Evolutionary conservation across 2,113 vertebrate genomes (phyloP).

Genomic region (Cyprinodon tularosa): DNA sequence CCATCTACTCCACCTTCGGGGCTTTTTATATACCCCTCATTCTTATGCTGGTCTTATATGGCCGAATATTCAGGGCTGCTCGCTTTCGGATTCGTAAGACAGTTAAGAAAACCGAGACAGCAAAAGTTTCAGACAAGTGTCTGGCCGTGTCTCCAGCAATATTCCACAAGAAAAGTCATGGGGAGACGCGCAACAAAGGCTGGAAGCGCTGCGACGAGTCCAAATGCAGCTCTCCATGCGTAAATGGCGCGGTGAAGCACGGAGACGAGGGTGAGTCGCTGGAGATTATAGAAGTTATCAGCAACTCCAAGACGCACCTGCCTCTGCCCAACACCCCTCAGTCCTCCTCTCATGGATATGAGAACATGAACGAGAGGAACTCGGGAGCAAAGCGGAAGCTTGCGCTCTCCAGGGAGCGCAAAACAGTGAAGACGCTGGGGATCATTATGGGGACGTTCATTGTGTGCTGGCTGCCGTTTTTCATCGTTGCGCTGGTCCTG

Average conservation of each 20-base stretch:
- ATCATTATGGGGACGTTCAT: slow-evolving; percentile 99
- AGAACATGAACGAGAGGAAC: slow-evolving; percentile 84
- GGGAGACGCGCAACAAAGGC: slow-evolving; percentile 74
- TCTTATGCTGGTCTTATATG: slow-evolving; percentile 96
- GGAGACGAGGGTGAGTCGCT: slow-evolving; percentile 84
- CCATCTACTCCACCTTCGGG: slow-evolving; percentile 97
- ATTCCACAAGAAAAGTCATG: slow-evolving; percentile 81
- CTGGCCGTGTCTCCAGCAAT: slow-evolving; percentile 78
- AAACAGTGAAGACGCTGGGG: slow-evolving; percentile 95
- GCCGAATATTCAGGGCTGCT: slow-evolving; percentile 93
- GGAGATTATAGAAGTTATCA: slow-evolving; percentile 89
- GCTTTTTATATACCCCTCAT: slow-evolving; percentile 97
- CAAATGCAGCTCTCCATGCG: slow-evolving; percentile 74
- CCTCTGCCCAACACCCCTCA: slow-evolving; percentile 84
- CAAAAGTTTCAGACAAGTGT: slow-evolving; percentile 78
- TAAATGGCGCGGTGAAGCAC: slow-evolving; percentile 86
- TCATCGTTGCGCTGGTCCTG: slow-evolving; percentile 93
- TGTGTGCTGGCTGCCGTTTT: slow-evolving; percentile 97
- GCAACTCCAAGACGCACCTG: slow-evolving; percentile 86
- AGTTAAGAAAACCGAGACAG: slow-evolving; percentile 87
- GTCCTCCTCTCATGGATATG: slow-evolving; percentile 74
- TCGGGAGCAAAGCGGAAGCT: slow-evolving; percentile 89
- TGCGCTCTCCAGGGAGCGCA: slow-evolving; percentile 92
- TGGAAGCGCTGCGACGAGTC: slow-evolving; percentile 81
- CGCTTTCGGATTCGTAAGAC: slow-evolving; percentile 96